A percentile compares a stretch with the other conserved stretches of the same genome.
phyloP scores from a whole-genome alignment of 2,888 invertebrate species.

The Mantis religiosa region DNA sequence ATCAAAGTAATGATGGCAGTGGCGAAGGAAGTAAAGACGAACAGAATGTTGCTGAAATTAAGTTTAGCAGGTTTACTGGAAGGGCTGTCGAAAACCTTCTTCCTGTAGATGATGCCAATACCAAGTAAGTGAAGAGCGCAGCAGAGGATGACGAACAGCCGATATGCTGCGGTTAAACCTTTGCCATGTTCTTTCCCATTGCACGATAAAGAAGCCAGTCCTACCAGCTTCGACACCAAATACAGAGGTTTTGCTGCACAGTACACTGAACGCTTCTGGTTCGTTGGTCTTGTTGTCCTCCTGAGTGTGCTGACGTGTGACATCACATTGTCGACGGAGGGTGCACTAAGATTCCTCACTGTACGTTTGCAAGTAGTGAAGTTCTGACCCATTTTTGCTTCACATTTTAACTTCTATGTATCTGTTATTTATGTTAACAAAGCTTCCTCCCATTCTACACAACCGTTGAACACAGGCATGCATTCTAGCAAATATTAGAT shows the following conservation, averaged over 20 bases:
- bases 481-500: too few species aligned
- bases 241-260: neutral
- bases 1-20: neutral
- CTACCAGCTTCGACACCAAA: neutral
- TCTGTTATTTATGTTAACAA: too few species aligned
- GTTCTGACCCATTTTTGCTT: neutral
- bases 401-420: too few species aligned
- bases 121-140: neutral
- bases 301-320: neutral
- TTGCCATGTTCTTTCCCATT: neutral
- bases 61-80: neutral
- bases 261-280: neutral
- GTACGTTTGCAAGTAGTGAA: neutral
- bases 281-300: neutral
- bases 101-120: neutral
- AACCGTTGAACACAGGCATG: too few species aligned
- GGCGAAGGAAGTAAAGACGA: neutral
- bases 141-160: neutral
- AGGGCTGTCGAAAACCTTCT: neutral
- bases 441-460: too few species aligned
- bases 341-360: neutral
- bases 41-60: neutral
- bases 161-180: neutral
- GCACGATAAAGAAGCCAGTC: neutral
- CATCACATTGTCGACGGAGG: neutral